phyloP scores from a whole-genome alignment of 2,797 vertebrate species.

The Sus cebifrons region DNA sequence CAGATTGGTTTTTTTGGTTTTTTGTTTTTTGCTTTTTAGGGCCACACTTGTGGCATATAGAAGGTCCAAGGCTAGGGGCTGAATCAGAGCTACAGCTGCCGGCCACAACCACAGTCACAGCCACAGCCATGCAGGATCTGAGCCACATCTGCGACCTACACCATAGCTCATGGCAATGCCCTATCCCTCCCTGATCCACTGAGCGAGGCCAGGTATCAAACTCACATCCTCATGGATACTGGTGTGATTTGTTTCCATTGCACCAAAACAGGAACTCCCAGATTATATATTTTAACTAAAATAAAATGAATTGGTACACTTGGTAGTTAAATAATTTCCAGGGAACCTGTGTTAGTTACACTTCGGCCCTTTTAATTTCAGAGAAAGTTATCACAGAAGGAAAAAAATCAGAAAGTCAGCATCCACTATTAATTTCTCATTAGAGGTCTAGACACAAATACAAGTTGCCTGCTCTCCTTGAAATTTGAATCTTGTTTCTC shows the following conservation, averaged over 20 bases:
- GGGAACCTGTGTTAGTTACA: not conserved
- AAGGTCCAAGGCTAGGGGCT: too few species aligned
- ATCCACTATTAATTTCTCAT: not conserved
- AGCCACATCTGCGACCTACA: too few species aligned
- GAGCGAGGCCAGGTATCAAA: too few species aligned
- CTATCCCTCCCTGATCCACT: too few species aligned
- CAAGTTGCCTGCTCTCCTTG: not conserved
- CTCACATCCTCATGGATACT: too few species aligned
- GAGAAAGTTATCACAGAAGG: not conserved
- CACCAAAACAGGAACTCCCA: not conserved
- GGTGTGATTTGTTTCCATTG: too few species aligned
- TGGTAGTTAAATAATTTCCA: not conserved
- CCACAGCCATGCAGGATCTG: too few species aligned
- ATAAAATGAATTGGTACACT: not conserved
- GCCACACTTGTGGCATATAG: too few species aligned
- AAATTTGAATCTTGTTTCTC: not conserved
- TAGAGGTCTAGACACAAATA: not conserved
- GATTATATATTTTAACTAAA: not conserved
- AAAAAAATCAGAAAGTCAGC: not conserved
- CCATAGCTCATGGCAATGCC: too few species aligned
- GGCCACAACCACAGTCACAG: too few species aligned
- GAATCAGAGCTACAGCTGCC: too few species aligned
- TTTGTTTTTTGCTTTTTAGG: too few species aligned
- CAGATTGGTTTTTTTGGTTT: not conserved
- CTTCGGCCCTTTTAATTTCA: not conserved